Evolutionary conservation across 2,797 vertebrate species (phyloP), one percentile per base, ranked within the genome.

Genomic region (Otolemur crassicaudatus): DNA sequence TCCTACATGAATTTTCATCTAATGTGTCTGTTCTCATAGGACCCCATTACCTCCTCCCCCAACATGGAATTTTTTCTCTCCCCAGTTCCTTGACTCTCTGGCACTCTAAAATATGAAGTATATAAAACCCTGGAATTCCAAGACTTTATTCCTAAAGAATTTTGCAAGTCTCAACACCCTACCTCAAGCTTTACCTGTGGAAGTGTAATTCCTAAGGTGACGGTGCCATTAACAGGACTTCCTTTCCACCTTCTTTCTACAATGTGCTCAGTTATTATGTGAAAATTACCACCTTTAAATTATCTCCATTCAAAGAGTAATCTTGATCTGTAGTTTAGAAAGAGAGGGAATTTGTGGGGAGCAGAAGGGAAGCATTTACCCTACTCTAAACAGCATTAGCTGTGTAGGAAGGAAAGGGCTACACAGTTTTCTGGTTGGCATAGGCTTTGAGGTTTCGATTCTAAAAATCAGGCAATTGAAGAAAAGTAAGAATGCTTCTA

Each of bases 41-140:
- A 27, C 10, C 56, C 73, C 76, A 27, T 43, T 46, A 46, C 49
- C 49, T 12, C 46, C 46, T 12, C 46, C 46, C 20, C 34, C 37
- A 14, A 63, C 17, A 80, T 60, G 11, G 11, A 81, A 49, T 63
- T 92, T 87, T 84, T 49, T 72, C 20, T 46, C 27, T 17, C 7
- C n/a, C 49, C 76, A n/a, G 40, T 76, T 95, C 17, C 53, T 70
- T 56, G 58, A 70, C n/a, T 92, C 49, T 49, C 53, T 90, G 23
- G 27, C 5, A 70, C 25, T 88, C 49, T 95, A 58, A 94, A 95
- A 94, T n/a, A 87, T 89, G 37, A 92, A 91, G 17, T 67, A 43
- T 31, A 63, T 58, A 20, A 40, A 82, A n/a, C 23, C 49, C 79
- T 69, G 63, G 40, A 96, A 83, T 92, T 90, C 61, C 29, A 96